Conservation (phyloP, 2,888 invertebrate species). For the Lasioglossum pauxillum region DNA sequence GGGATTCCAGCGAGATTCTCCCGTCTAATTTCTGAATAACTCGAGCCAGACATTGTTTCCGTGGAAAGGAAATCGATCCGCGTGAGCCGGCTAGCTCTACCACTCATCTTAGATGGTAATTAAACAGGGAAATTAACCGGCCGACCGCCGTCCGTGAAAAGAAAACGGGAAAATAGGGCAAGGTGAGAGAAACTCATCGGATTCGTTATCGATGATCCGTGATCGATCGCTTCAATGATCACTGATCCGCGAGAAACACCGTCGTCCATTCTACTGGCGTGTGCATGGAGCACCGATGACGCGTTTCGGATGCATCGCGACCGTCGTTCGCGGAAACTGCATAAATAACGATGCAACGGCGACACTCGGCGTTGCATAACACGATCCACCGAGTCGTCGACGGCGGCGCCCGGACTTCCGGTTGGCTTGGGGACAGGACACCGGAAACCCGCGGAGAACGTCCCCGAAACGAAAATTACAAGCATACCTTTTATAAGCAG, state of each 20-base stretch:
- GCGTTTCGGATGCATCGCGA: background rate
- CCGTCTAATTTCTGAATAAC: constrained; percentile 46
- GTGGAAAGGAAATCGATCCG: constrained; percentile 61
- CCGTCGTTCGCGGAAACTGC: background rate
- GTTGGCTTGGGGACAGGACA: constrained; percentile 32
- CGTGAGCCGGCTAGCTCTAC: constrained; percentile 14
- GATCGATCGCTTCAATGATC: background rate
- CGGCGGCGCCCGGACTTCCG: constrained; percentile 35
- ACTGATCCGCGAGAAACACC: background rate
- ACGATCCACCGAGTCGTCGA: constrained; percentile 40
- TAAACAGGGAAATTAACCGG: constrained; percentile 44
- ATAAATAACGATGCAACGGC: constrained; percentile 13
- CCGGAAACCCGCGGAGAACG: constrained; percentile 20
- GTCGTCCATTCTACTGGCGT: background rate
- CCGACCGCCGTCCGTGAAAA: background rate
- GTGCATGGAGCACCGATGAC: background rate
- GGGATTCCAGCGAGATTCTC: constrained; percentile 51
- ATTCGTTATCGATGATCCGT: background rate
- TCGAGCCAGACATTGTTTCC: constrained; percentile 46
- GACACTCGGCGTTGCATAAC: constrained; percentile 32
- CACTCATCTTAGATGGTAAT: constrained; percentile 45
- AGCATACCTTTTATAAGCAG: constrained; percentile 65
- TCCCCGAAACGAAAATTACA: constrained; percentile 60
- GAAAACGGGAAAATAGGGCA: background rate
- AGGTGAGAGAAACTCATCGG: background rate